A percentile compares a stretch with the other conserved stretches of the same genome.
Conservation (phyloP, 2,888 invertebrate species). For the Oscheius sp. region DNA sequence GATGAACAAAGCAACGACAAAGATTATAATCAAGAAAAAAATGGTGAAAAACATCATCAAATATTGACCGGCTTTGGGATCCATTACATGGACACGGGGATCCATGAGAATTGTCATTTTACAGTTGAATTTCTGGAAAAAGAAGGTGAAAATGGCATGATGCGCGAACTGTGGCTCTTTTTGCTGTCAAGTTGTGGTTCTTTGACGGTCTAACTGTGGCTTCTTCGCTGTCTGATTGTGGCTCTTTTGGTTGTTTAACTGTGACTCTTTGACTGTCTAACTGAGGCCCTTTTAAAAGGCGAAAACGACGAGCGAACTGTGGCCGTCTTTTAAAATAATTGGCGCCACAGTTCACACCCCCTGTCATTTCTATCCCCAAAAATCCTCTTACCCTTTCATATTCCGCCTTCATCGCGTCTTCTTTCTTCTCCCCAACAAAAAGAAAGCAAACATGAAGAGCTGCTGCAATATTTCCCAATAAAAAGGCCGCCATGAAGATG, state of each 20-base stretch:
- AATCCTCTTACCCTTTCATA: not conserved
- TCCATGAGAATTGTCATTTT: not conserved
- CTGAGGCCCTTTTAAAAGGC: not conserved
- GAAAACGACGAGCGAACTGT: not conserved
- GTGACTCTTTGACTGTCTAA: too few species aligned
- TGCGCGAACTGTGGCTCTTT: not conserved
- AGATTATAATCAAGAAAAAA: not conserved
- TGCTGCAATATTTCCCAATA: not conserved
- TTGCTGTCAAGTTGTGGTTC: too few species aligned
- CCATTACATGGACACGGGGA: not conserved
- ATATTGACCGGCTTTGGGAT: conserved; percentile 6
- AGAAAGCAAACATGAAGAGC: not conserved
- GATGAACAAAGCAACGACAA: not conserved
- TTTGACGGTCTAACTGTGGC: too few species aligned
- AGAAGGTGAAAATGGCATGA: not conserved
- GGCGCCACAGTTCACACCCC: too few species aligned
- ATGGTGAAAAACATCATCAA: not conserved
- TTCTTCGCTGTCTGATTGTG: too few species aligned
- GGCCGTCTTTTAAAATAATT: not conserved
- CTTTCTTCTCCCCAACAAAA: not conserved
- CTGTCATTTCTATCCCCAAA: too few species aligned
- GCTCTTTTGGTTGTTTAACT: too few species aligned
- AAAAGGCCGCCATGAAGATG: not conserved
- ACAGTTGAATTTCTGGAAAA: conserved; percentile 3
- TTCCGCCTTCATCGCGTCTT: not conserved